Conservation (phyloP, 2,797 vertebrate genomes). For the Tadarida brasiliensis region DNA sequence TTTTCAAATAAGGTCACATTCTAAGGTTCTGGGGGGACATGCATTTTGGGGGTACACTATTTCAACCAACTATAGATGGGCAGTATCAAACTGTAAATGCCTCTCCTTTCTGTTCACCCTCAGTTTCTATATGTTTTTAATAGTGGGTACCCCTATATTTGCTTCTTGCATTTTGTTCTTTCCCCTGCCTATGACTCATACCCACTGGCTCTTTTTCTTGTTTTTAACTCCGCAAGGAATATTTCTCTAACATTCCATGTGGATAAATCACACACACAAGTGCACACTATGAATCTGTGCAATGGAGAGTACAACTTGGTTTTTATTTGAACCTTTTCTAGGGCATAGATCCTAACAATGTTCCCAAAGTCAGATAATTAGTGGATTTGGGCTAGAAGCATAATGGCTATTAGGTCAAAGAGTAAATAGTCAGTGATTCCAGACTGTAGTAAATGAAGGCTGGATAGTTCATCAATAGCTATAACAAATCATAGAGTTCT, state of each 20-base stretch:
- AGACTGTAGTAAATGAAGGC: not conserved
- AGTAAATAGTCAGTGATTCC: not conserved
- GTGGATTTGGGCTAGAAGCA: not conserved
- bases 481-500: not conserved
- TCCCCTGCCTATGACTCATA: not conserved
- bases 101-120: not conserved
- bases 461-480: not conserved
- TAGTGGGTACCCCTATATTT: not conserved
- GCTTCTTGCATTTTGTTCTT: conserved; percentile 44
- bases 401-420: conserved; percentile 17
- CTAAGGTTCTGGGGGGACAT: not conserved
- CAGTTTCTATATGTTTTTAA: not conserved
- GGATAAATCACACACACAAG: not conserved
- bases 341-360: not conserved
- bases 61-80: not conserved
- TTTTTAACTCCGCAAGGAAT: not conserved
- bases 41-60: not conserved
- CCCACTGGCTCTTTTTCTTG: not conserved
- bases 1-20: conserved; percentile 29
- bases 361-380: conserved; percentile 33
- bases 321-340: conserved; percentile 59
- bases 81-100: not conserved
- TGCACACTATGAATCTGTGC: not conserved
- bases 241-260: not conserved
- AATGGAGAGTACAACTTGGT: not conserved